phyloP scores from a whole-genome alignment of 2,888 invertebrate genomes.

The Pyrrhosoma nymphula region DNA sequence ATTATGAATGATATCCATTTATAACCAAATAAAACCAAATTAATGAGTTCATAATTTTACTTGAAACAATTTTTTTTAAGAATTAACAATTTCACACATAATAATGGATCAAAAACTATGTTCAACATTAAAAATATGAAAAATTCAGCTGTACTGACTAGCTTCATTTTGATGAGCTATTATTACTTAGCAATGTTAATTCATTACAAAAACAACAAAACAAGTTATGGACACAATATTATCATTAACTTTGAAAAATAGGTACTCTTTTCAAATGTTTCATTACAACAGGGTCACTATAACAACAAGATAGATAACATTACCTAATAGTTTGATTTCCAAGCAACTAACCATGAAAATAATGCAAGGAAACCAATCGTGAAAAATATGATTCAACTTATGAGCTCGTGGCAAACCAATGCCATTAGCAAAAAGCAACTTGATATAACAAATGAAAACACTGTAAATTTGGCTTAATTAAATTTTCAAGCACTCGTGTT shows the following conservation, averaged over 20 bases:
- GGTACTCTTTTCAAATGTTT: neutral
- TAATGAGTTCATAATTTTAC: neutral
- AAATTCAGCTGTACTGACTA: neutral
- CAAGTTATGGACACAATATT: neutral
- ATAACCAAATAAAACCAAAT: neutral
- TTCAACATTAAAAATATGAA: neutral
- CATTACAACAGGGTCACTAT: neutral
- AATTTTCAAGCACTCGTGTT: neutral
- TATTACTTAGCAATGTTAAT: neutral
- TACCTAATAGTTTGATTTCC: neutral
- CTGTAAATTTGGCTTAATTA: neutral
- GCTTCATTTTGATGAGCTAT: neutral
- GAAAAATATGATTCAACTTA: neutral
- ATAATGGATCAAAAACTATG: neutral
- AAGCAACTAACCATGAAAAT: neutral
- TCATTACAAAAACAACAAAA: neutral
- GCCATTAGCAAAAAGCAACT: neutral
- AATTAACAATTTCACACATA: neutral
- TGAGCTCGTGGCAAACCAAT: neutral
- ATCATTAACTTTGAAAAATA: neutral
- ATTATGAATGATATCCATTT: too few relatives aligned
- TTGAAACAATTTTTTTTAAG: neutral
- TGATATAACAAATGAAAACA: neutral
- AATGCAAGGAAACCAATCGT: neutral
- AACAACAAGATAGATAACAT: neutral